These are phyloP conservation scores for Incurvaria masculella DNA, from an alignment of 2,888 invertebrate genomes.

Conservation along the genomic window DNA sequence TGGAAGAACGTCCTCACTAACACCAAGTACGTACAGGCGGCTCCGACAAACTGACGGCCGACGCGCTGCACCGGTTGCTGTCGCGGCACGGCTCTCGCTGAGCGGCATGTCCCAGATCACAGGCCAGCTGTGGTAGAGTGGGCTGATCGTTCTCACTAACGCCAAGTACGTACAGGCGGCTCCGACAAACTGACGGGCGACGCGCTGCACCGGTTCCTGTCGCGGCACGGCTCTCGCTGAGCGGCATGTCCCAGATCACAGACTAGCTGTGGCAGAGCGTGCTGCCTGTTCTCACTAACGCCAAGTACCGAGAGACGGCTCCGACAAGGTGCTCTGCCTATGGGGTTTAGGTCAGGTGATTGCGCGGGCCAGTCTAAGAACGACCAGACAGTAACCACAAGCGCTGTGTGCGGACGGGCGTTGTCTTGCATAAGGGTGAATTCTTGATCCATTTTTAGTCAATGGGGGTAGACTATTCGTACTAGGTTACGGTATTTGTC, in stretches of 20 bases:
- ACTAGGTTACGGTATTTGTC: no score
- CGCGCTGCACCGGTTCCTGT: conserved; percentile 76
- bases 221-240: conserved; percentile 73
- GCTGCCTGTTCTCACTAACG: no score
- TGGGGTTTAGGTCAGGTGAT: no score
- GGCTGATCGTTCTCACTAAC: conserved; percentile 86
- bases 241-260: conserved; percentile 89
- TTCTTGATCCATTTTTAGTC: no score
- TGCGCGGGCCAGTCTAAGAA: no score
- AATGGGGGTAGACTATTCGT: no score
- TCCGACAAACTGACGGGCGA: conserved; percentile 85
- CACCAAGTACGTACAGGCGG: conserved; percentile 74
- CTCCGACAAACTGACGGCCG: conserved; percentile 94
- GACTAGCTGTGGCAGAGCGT: conserved; percentile 86
- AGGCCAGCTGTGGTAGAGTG: conserved; percentile 96
- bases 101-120: conserved; percentile 98
- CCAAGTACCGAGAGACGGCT: no score
- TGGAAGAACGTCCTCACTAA: conserved; percentile 77
- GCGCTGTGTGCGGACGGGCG: no score
- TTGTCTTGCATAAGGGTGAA: no score
- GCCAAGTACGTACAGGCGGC: conserved; percentile 81
- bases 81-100: conserved; percentile 82
- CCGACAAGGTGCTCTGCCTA: no score
- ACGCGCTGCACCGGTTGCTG: conserved; percentile 80
- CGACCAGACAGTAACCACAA: no score